Conservation (phyloP, 92 coral and sea anemone species). For the Parazoanthus atlanticus region DNA sequence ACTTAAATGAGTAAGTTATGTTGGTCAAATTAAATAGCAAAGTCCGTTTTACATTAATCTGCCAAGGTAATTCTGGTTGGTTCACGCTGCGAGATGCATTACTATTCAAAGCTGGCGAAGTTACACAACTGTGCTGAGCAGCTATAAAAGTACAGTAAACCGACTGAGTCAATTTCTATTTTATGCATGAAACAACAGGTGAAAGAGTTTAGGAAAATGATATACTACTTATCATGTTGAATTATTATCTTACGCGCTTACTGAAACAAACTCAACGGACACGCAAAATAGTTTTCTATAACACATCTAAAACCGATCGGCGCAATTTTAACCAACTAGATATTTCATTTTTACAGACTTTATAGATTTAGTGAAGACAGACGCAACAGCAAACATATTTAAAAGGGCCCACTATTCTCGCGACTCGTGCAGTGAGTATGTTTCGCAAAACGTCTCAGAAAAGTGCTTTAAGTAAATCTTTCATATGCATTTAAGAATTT, state of each 20-base stretch:
- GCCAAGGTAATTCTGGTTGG: conserved; percentile 24
- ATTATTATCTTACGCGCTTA: background rate
- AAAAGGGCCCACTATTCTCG: no score
- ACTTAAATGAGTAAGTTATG: conserved; percentile 30
- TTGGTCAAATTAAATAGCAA: conserved; percentile 20
- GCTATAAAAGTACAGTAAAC: conserved; percentile 19
- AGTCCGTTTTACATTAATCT: conserved; percentile 23
- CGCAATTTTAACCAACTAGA: no score
- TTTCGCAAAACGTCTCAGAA: no score
- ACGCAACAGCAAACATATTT: no score
- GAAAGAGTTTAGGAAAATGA: conserved; percentile 23
- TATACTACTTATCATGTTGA: conserved; percentile 1
- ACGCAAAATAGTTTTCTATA: background rate
- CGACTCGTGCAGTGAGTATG: no score
- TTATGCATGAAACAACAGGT: conserved; percentile 14
- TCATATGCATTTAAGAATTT: no score
- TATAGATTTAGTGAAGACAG: no score
- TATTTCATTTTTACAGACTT: no score
- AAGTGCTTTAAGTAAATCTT: no score
- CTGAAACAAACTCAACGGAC: background rate
- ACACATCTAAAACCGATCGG: background rate
- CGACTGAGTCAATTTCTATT: background rate
- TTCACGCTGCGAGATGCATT: conserved; percentile 28
- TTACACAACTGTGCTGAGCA: conserved; percentile 16
- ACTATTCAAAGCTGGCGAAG: conserved; percentile 18